Conservation (phyloP, 1,140 invertebrate species). For the Goniozus legneri region DNA sequence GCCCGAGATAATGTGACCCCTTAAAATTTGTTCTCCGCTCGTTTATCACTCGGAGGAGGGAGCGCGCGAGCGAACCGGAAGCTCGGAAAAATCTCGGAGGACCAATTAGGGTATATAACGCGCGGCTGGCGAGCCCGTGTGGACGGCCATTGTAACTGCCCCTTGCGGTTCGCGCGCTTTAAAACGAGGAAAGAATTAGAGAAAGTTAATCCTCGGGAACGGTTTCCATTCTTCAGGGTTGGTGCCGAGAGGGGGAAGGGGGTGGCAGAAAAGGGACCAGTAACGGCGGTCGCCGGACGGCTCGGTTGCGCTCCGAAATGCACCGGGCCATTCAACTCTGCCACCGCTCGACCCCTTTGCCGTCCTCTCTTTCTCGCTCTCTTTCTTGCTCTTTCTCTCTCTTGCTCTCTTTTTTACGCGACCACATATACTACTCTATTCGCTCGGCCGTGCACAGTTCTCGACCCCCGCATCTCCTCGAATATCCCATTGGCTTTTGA, state of each 20-base stretch:
- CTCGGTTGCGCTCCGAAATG: conserved; percentile 18
- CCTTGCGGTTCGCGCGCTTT: background rate
- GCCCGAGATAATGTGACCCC: too few species aligned
- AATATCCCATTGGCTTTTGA: conserved; percentile 32
- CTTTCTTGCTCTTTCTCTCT: conserved; percentile 3
- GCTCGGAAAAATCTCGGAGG: conserved; percentile 1
- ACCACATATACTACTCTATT: too few species aligned
- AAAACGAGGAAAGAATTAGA: conserved; percentile 16
- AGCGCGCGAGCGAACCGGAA: conserved; percentile 8
- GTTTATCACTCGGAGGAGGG: too few species aligned
- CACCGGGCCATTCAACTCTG: conserved; percentile 15
- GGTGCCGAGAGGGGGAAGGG: background rate
- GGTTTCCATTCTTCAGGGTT: conserved; percentile 10
- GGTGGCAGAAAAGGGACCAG: background rate
- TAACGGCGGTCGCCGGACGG: conserved; percentile 11
- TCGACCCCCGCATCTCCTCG: too few species aligned
- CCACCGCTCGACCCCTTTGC: too few species aligned
- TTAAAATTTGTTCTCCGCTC: too few species aligned
- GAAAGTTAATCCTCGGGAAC: conserved; percentile 14
- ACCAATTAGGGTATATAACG: conserved; percentile 12
- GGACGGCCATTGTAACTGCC: background rate
- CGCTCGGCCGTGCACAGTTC: too few species aligned
- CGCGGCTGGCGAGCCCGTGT: background rate
- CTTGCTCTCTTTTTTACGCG: too few species aligned
- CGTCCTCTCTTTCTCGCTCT: background rate